phyloP scores from a whole-genome alignment of 1,140 invertebrate genomes.

The Goniozus legneri region DNA sequence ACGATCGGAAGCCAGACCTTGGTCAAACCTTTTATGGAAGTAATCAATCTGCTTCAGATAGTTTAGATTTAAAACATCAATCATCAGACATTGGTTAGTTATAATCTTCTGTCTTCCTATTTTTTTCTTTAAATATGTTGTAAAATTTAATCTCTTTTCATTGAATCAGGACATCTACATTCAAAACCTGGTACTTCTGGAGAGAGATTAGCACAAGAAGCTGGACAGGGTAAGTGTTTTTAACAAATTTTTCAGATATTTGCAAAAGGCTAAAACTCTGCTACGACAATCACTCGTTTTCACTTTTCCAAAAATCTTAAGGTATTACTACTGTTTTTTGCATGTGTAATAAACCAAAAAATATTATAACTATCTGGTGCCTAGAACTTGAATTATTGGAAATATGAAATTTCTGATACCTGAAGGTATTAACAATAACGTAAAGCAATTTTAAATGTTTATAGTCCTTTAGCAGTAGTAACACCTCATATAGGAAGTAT shows the following conservation, averaged over 20 bases:
- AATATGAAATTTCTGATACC: too few relatives aligned
- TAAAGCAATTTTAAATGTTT: too few relatives aligned
- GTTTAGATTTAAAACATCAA: conserved; percentile 42
- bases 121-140: conserved; percentile 6
- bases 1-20: conserved; percentile 49
- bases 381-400: too few relatives aligned
- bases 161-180: conserved; percentile 46
- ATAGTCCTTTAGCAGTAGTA: too few relatives aligned
- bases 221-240: conserved; percentile 53
- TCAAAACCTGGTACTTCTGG: conserved; percentile 53
- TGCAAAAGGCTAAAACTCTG: neutral
- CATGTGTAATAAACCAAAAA: too few relatives aligned
- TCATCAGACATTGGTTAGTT: conserved; percentile 45
- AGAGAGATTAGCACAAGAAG: conserved; percentile 48
- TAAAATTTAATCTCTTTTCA: conserved; percentile 15
- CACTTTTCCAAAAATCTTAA: too few relatives aligned
- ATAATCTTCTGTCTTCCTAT: conserved; percentile 3
- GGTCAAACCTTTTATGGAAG: conserved; percentile 50
- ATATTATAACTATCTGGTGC: too few relatives aligned
- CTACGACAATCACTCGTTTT: too few relatives aligned
- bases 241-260: too few relatives aligned
- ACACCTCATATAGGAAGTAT: too few relatives aligned
- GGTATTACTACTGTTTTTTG: too few relatives aligned
- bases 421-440: too few relatives aligned
- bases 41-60: conserved; percentile 43